Conservation (phyloP, 2,888 invertebrate genomes). For the Micoletzkya japonica region DNA sequence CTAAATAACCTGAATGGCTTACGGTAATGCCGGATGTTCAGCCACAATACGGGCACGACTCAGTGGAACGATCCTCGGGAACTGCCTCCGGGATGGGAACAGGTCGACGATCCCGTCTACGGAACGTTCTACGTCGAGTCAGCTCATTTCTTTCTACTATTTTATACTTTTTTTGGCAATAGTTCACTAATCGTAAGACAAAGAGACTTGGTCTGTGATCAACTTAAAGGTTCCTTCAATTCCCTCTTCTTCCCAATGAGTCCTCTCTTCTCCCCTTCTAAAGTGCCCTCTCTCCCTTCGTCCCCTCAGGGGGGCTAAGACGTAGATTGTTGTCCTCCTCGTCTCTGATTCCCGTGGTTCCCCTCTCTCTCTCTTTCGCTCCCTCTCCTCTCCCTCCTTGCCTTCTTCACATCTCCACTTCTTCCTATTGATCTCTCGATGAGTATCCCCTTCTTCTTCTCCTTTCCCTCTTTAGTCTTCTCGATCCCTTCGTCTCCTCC, state of each 20-base stretch:
- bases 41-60: constrained; percentile 92
- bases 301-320: not conserved
- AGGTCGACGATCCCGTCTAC: constrained; percentile 93
- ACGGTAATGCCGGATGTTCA: too few relatives aligned
- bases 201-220: not conserved
- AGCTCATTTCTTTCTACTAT: constrained; percentile 47
- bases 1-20: constrained; percentile 18
- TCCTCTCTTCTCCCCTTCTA: not conserved
- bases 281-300: not conserved
- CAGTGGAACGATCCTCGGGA: constrained; percentile 94
- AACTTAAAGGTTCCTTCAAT: not conserved
- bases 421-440: constrained; percentile 15
- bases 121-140: constrained; percentile 94
- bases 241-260: not conserved
- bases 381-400: constrained; percentile 20
- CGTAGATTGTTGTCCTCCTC: not conserved
- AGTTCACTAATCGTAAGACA: not conserved
- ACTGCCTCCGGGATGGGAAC: constrained; percentile 96
- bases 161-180: not conserved
- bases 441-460: constrained; percentile 21
- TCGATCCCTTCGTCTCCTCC: constrained; percentile 27
- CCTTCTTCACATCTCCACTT: constrained; percentile 17
- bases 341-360: not conserved
- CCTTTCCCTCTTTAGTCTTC: constrained; percentile 23
- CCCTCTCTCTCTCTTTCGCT: constrained; percentile 14